Base-by-base conservation (phyloP, 2,888 invertebrate genomes). In the Cosmia trapezina region DNA sequence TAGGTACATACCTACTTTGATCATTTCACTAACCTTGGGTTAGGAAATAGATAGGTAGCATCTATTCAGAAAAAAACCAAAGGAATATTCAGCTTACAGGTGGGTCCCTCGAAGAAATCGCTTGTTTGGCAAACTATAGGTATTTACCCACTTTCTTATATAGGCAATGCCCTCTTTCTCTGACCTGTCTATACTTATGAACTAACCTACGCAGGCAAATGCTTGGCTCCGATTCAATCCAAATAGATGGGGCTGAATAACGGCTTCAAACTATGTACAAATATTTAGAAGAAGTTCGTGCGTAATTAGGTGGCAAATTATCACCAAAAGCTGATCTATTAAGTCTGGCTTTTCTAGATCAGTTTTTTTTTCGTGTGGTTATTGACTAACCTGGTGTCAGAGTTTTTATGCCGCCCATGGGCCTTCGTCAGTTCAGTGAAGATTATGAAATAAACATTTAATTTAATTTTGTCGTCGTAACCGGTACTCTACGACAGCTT, bases 241-340 rank as follows among this genome's bases (percentile, higher is more conserved):
- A 76, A 65, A 56, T 22, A 65, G 2, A 5, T 22, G 28, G 17
- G 0, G 14, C 28, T 45, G 11, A 43, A 53, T 61, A 69, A 68
- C 17, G 12, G 71, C 47, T 41, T 71, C 19, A 14, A 19, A 33
- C 11, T 11, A 19, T 41, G 41, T 76, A 28, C 28, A 73, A 56
- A 73, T 49, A 66, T 73, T 73, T 64, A 19, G 14, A 76, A 19
- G 12, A 47, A 63, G 33, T 41, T 56, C 19, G 33, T 8, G 14
- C 22, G 33, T 49, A 43, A 33, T 49, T 33, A 41, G 19, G 65
- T 22, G 33, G 62, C 19, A 43, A 56, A 75, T 64, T 64, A 33
- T 9, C n/a, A 49, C 43, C 47, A 14, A 28, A 68, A 51, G 4
- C 41, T 68, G 22, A 17, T 68, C 19, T 28, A 5, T n/a, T n/a